A percentile compares a stretch with the other conserved stretches of the same genome.
Evolutionary conservation across 1,140 invertebrate species (phyloP).

Genomic region (Drosophila trapezifrons): DNA sequence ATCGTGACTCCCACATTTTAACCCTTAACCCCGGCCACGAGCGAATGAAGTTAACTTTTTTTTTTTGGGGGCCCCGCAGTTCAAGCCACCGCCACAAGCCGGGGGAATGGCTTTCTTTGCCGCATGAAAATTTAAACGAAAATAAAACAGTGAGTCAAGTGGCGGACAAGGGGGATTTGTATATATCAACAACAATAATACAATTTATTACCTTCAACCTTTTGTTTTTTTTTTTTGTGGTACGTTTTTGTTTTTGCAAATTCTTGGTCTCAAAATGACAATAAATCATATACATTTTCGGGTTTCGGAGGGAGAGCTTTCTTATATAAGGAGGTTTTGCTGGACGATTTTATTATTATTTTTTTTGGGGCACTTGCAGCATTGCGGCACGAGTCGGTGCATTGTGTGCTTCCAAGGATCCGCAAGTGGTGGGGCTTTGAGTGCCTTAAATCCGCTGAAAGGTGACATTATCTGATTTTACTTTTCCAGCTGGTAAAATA

Average conservation of each 20-base stretch:
- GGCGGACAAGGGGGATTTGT: slow-evolving; percentile 19
- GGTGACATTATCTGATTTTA: slow-evolving; percentile 4
- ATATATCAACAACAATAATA: slow-evolving; percentile 79
- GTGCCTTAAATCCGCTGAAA: background rate
- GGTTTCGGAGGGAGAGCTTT: slow-evolving; percentile 43
- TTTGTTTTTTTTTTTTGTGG: slow-evolving; percentile 10
- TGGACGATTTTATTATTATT: slow-evolving; percentile 8
- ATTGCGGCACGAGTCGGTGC: slow-evolving; percentile 42
- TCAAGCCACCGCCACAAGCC: slow-evolving; percentile 37
- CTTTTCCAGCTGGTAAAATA: background rate
- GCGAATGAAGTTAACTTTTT: slow-evolving; percentile 74
- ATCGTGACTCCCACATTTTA: slow-evolving; percentile 84
- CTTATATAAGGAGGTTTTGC: slow-evolving; percentile 32
- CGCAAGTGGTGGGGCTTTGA: background rate
- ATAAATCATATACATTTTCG: slow-evolving; percentile 80
- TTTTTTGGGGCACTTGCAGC: slow-evolving; percentile 36
- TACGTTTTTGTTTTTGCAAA: slow-evolving; percentile 59
- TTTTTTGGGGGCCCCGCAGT: slow-evolving; percentile 46
- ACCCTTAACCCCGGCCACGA: slow-evolving; percentile 81
- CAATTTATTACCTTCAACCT: slow-evolving; percentile 78
- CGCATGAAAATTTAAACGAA: slow-evolving; percentile 38
- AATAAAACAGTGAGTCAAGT: slow-evolving; percentile 40
- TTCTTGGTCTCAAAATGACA: slow-evolving; percentile 81
- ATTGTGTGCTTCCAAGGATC: slow-evolving; percentile 35
- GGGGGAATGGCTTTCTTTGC: slow-evolving; percentile 62